A percentile compares a stretch with the other conserved stretches of the same genome.
Evolutionary conservation across 2,113 vertebrate genomes (phyloP).

Genomic region (Parotia lawesii): DNA sequence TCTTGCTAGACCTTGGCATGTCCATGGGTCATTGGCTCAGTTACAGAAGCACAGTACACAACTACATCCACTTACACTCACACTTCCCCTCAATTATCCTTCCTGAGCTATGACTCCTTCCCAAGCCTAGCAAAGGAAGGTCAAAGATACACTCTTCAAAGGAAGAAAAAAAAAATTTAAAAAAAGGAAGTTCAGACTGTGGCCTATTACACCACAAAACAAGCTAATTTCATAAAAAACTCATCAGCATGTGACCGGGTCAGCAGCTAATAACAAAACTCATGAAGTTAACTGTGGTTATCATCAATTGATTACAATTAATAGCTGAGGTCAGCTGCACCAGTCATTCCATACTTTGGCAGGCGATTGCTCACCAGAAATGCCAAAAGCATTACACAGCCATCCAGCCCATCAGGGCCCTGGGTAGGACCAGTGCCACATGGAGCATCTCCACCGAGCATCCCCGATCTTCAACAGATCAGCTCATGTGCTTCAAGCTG

Average conservation of each 20-base stretch:
- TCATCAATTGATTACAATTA: neutral
- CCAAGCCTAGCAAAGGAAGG: neutral
- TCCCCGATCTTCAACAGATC: accelerated
- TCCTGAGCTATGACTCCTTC: neutral
- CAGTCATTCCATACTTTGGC: neutral
- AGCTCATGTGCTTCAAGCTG: accelerated
- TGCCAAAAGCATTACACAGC: neutral
- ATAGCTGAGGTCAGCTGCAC: neutral
- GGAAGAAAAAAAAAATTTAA: neutral
- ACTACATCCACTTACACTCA: neutral
- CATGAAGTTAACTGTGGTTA: neutral
- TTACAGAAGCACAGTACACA: neutral
- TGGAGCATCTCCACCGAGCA: neutral
- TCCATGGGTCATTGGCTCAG: neutral
- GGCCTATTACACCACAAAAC: neutral
- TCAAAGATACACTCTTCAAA: accelerated
- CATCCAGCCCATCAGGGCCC: neutral
- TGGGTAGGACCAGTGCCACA: neutral
- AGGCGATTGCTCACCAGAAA: neutral
- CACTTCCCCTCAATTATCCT: neutral
- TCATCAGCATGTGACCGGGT: neutral
- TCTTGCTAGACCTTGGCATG: accelerated
- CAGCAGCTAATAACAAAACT: neutral
- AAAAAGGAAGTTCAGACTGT: neutral
- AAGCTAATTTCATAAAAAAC: neutral